Conservation (phyloP, 2,797 vertebrate genomes). For the Phalanger gymnotis region DNA sequence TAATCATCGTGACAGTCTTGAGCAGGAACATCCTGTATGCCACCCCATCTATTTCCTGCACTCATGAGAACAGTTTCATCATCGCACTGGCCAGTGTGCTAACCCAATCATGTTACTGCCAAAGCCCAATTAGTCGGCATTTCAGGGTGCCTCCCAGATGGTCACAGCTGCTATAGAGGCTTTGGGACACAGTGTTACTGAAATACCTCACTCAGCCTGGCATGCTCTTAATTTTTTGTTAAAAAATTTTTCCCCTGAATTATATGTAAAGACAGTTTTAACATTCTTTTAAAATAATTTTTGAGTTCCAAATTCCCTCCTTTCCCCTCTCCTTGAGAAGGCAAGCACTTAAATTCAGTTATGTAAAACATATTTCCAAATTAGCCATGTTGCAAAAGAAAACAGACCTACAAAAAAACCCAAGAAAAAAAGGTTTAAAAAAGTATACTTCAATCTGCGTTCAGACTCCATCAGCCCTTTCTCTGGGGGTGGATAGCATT, state of each 20-base stretch:
- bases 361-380: too few relatives aligned
- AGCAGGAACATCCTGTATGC: neutral
- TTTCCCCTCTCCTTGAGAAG: neutral
- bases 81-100: neutral
- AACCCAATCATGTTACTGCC: neutral
- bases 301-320: neutral
- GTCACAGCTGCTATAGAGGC: neutral
- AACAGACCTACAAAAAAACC: neutral
- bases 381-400: neutral
- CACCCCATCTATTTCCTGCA: neutral
- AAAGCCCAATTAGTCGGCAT: neutral
- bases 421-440: neutral
- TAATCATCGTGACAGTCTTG: neutral
- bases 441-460: neutral
- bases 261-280: neutral
- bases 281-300: neutral
- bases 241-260: neutral
- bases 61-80: neutral
- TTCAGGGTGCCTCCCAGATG: neutral
- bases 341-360: neutral
- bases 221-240: neutral
- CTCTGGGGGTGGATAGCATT: neutral
- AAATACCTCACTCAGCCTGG: neutral
- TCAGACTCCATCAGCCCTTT: neutral
- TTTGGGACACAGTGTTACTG: neutral